Evolutionary conservation across 2,113 vertebrate species (phyloP).

Genomic region (Periophthalmus modestus): DNA sequence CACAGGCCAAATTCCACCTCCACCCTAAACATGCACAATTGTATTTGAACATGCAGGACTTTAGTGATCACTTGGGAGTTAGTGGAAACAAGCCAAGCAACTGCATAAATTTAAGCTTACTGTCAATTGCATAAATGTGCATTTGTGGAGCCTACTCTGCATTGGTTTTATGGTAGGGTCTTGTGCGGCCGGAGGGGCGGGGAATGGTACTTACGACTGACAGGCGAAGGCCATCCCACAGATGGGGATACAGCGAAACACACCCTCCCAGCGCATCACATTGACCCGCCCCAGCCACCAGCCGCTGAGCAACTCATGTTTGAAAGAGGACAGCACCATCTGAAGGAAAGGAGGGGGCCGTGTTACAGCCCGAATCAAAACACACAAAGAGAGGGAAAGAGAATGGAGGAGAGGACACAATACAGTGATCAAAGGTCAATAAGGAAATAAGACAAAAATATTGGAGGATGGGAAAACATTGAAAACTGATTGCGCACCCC

Average conservation of each 20-base stretch:
- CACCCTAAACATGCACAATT: slow-evolving; percentile 26
- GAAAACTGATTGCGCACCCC: slow-evolving; percentile 30
- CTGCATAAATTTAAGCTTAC: slow-evolving; percentile 9
- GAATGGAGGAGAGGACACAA: slow-evolving; percentile 34
- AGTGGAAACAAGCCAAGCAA: slow-evolving; percentile 10
- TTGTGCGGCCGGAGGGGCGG: slow-evolving; percentile 39
- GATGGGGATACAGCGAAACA: slow-evolving; percentile 98
- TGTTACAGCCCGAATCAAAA: slow-evolving; percentile 62
- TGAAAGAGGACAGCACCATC: slow-evolving; percentile 95
- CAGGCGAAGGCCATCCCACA: slow-evolving; percentile 99
- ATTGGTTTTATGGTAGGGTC: slow-evolving; percentile 36
- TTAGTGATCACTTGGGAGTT: slow-evolving; percentile 14
- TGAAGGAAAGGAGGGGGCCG: slow-evolving; percentile 71
- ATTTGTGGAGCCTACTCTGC: slow-evolving; percentile 14
- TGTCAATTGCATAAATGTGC: slow-evolving; percentile 15
- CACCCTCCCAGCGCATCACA: slow-evolving; percentile 90
- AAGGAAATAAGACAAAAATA: slow-evolving; percentile 34
- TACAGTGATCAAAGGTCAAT: slow-evolving; percentile 41
- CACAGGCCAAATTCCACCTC: slow-evolving; percentile 9
- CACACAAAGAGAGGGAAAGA: slow-evolving; percentile 35
- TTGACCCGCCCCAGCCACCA: slow-evolving; percentile 89
- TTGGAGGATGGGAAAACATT: slow-evolving; percentile 24
- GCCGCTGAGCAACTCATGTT: slow-evolving; percentile 89
- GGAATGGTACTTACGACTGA: slow-evolving; percentile 92
- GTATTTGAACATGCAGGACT: slow-evolving; percentile 21